Base-by-base conservation (phyloP, 2,113 vertebrate species). In the Vulpes vulpes region DNA sequence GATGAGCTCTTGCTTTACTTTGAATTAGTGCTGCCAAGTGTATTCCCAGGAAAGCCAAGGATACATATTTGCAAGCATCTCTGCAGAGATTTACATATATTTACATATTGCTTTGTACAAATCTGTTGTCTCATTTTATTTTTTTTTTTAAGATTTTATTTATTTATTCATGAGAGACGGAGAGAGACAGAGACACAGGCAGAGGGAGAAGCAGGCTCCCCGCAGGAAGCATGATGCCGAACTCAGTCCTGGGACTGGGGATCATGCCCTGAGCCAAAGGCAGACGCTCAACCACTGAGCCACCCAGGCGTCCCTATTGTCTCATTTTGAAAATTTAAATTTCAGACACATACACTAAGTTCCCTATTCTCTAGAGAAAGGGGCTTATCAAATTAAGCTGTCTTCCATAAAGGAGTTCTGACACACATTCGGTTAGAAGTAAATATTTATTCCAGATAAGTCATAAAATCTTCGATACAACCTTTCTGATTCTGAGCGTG, bases 241-340 rank as follows among this genome's bases (percentile, higher is more conserved):
- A 43, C 43, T 43, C 43, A 1, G 8, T 43, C 43, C 43, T 43
- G 43, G 43, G 43, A 43, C 43, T 43, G 43, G 43, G 7, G 6
- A 43, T 43, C 43, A 43, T 43, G 6, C 43, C 43, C 43, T 43
- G 43, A 43, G 43, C 43, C 43, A 43, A 43, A 43, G 43, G 43
- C 43, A 43, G 43, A 43, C 43, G 43, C 43, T 43, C 43, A 43
- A 43, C 43, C 43, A 43, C 43, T 43, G 43, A 43, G 43, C 43
- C 43, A 43, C 43, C 43, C 43, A 43, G 43, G 43, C 43, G 43
- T 43, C 43, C 43, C 43, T 43, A 43, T 43, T 43, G 43, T 43
- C 43, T 43, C 43, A 43, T 95, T 95, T 97, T 65, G 53, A 91
- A 92, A 76, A 20, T 85, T 94, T 96, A 22, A 87, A 81, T 84